A percentile compares a stretch with the other conserved stretches of the same genome.
Evolutionary conservation across 2,113 vertebrate species (phyloP).

Genomic region (Paracanthobrama guichenoti): DNA sequence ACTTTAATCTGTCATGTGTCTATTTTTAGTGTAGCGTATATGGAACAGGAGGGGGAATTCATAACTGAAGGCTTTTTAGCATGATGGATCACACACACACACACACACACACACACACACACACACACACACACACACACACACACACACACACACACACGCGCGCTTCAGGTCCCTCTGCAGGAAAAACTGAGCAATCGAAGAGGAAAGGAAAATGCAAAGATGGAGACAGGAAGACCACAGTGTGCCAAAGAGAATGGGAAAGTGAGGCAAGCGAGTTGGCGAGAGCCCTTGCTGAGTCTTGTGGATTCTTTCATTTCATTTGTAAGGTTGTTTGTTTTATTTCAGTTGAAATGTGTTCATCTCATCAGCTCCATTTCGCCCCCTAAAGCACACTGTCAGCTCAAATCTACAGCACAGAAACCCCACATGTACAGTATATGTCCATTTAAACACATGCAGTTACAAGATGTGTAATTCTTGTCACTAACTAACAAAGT

Average conservation of each 20-base stretch:
- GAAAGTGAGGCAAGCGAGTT: background rate
- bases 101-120: background rate
- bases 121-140: background rate
- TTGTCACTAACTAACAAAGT: conserved; percentile 22
- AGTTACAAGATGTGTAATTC: background rate
- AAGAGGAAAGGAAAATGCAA: background rate
- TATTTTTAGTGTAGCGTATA: conserved; percentile 67
- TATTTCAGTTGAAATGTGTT: conserved; percentile 9
- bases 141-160: conserved; percentile 1
- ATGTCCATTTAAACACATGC: background rate
- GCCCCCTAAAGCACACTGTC: conserved; percentile 34
- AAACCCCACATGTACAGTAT: background rate
- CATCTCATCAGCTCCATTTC: conserved; percentile 36
- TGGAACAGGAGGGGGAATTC: conserved; percentile 57
- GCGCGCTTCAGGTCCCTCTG: conserved; percentile 11
- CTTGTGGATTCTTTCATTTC: conserved; percentile 13
- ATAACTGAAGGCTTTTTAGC: conserved; percentile 52
- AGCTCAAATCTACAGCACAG: conserved; percentile 9
- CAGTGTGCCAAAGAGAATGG: background rate
- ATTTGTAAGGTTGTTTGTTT: conserved; percentile 19
- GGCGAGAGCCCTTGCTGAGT: conserved; percentile 29
- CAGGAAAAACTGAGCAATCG: conserved; percentile 22
- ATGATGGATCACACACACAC: conserved; percentile 24
- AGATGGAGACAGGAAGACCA: background rate
- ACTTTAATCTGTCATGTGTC: conserved; percentile 68